Base-by-base conservation (phyloP, 2,113 vertebrate genomes). In the Tinamus guttatus region DNA sequence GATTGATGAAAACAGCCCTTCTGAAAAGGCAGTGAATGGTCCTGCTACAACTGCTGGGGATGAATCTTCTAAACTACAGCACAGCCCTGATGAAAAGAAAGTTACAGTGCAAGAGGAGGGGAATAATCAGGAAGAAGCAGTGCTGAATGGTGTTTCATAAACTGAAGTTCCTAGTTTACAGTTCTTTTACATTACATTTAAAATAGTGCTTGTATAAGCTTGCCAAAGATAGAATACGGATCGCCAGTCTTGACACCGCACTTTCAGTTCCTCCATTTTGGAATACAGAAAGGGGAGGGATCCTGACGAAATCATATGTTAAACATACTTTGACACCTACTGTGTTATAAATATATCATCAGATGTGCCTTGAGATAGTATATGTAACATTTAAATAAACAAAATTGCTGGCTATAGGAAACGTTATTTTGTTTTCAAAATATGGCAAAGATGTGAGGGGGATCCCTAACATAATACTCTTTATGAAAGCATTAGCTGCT, bases 311-410 rank as follows among this genome's bases (percentile, higher is more conserved):
- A 98, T 97, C 97, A 97, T 97, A 98, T 98, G 98, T 98, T 98
- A 98, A 98, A 98, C 97, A 98, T 98, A 98, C 97, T 97, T 98
- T 98, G 98, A 98, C 98, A 98, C 98, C 98, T 98, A 98, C 98
- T 99, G 98, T 98, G 98, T 99, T 98, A 98, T 98, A 98, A 98
- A 98, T 99, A 98, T 99, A 98, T 98, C 98, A 99, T 99, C 99
- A 99, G 98, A 99, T 99, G 99, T 99, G 99, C 99, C 99, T 99
- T 99, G 98, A 98, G 98, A 99, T 99, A 99, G 98, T 99, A 99
- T 99, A 99, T 99, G 98, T 98, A 99, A 99, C 98, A 98, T 98
- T 99, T 97, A 98, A 98, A 98, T 98, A 98, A 97, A 98, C 98
- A 98, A 98, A 98, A 95, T 99, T 99, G 99, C 99, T 99, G 99